These are phyloP conservation scores for Chionoecetes opilio DNA, from an alignment of 1,140 invertebrate genomes.

Conservation along the genomic window DNA sequence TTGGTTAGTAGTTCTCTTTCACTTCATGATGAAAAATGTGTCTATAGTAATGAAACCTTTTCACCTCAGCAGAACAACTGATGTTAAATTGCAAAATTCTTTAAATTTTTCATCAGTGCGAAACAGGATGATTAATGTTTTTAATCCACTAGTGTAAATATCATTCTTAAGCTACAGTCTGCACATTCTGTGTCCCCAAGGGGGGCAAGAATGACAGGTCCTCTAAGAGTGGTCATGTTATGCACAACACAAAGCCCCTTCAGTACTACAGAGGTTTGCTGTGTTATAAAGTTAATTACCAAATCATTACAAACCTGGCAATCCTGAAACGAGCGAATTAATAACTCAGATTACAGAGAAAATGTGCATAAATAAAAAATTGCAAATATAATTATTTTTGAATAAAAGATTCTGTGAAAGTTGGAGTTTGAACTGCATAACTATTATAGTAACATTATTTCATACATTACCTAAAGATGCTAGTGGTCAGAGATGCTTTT, in stretches of 20 bases:
- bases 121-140: too few species aligned
- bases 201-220: background rate
- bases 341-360: conserved; percentile 44
- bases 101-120: too few species aligned
- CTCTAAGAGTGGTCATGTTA: background rate
- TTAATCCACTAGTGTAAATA: too few species aligned
- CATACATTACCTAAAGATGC: background rate
- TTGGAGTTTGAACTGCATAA: background rate
- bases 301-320: conserved; percentile 75
- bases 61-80: too few species aligned
- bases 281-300: conserved; percentile 56
- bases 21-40: too few species aligned
- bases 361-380: background rate
- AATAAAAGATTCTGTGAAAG: background rate
- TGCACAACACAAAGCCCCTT: conserved; percentile 55
- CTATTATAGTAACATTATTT: background rate
- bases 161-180: too few species aligned
- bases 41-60: too few species aligned
- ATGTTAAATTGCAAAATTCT: too few species aligned
- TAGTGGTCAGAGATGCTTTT: background rate
- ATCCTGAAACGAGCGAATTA: conserved; percentile 75
- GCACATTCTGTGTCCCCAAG: background rate
- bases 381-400: background rate
- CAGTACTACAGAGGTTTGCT: conserved; percentile 68
- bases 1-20: too few species aligned